Evolutionary conservation across 1,140 invertebrate species (phyloP), one percentile per base, ranked within the genome.

Genomic region (Hermetia illucens): DNA sequence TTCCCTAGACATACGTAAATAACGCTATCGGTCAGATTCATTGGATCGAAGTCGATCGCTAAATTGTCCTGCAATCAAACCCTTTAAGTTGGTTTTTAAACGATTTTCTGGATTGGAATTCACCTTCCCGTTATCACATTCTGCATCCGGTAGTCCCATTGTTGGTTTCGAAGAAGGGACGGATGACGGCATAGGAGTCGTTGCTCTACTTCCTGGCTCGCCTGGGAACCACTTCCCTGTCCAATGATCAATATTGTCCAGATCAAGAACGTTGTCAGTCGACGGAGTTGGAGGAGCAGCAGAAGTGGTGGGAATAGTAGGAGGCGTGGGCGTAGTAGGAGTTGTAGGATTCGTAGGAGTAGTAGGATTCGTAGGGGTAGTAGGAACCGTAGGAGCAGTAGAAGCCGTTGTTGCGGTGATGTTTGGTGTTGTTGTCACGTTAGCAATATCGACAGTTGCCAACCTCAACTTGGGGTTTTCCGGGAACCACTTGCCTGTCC

Each of bases 41-140:
- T 71, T n/a, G 67, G 56, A 60, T 80, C 64, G 75, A 79, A 87
- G 55, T 88, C 84, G 1, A 79, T 46, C 8, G 62, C 61, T 19
- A 88, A 58, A 45, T 79, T 74, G 10, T 62, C 69, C 82, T 86
- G 49, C 38, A 63, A 68, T 50, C 54, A 43, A 45, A 52, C 3
- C 36, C 27, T 22, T 43, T 44, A 31, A 42, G 18, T 38, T 33
- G 21, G 39, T 39, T n/a, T 15, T n/a, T 36, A 17, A 36, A 45
- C 12, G 39, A 40, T 32, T 8, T 36, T 34, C 20, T 21, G 31
- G 9, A 3, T 36, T 6, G 19, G 33, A 37, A 42, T 45, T 45
- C 61, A 82, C 80, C 57, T 75, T 69, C 38, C 67, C 81, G 64
- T 82, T 71, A 54, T 86, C 82, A 56, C 82, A 86, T 13, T 62